Percentiles rank a stretch among this genome's conserved stretches.
Conservation (phyloP, 1,140 invertebrate species). For the Calosoma granatense region DNA sequence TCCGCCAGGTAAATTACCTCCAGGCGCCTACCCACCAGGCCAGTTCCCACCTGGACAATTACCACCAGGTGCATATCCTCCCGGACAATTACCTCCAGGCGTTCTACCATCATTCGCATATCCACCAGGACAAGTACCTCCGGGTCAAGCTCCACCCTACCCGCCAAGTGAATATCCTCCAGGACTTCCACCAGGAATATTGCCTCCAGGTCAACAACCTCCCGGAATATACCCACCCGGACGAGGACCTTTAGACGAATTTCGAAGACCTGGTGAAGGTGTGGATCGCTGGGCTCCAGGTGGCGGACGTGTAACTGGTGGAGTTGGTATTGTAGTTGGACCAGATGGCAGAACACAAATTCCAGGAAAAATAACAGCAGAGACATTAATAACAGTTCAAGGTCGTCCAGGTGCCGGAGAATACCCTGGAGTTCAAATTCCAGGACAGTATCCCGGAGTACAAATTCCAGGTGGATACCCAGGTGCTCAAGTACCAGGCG, state of each 20-base stretch:
- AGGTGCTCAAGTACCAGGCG: neutral
- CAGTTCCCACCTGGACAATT: too few relatives aligned
- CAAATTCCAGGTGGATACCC: constrained; percentile 10
- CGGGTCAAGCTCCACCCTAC: constrained; percentile 11
- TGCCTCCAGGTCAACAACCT: neutral
- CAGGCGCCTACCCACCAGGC: constrained; percentile 12
- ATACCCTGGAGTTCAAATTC: constrained; percentile 7
- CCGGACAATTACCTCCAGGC: neutral
- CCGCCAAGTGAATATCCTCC: neutral
- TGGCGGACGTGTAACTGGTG: neutral
- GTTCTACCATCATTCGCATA: too few relatives aligned
- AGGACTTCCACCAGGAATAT: too few relatives aligned
- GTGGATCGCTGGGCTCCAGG: neutral
- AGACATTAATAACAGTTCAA: constrained; percentile 6
- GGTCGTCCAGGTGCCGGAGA: constrained; percentile 3
- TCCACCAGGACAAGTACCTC: constrained; percentile 5
- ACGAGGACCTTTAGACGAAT: too few relatives aligned
- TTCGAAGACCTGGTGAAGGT: too few relatives aligned
- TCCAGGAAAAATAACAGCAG: constrained; percentile 17
- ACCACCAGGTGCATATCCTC: neutral
- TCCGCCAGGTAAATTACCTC: constrained; percentile 2
- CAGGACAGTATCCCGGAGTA: constrained; percentile 12
- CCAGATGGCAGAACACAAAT: constrained; percentile 16
- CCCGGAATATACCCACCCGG: too few relatives aligned
- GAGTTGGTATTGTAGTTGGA: neutral